A percentile compares a stretch with the other conserved stretches of the same genome.
Evolutionary conservation across 2,888 invertebrate species (phyloP).

Genomic region (Blastobasis adustella): DNA sequence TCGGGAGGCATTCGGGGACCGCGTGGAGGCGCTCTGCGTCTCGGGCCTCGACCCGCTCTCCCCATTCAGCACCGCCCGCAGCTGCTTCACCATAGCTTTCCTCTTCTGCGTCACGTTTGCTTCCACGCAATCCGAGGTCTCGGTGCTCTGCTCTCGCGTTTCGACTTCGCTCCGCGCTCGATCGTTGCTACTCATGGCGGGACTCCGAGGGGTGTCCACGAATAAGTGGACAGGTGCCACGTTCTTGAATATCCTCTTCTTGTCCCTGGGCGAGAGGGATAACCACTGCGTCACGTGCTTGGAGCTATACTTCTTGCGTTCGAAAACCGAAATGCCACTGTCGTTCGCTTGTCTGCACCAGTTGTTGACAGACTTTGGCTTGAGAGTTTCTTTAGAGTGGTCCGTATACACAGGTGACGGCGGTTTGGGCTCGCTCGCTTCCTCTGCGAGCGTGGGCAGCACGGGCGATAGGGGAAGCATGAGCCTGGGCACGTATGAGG

Average conservation of each 20-base stretch:
- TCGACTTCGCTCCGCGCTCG: no score
- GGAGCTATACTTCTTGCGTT: conserved; percentile 18
- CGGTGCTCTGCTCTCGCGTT: no score
- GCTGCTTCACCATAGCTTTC: no score
- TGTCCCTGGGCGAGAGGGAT: conserved; percentile 46
- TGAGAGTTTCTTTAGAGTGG: conserved; percentile 15
- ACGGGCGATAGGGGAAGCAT: conserved; percentile 38
- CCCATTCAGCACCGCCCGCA: no score
- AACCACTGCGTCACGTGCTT: conserved; percentile 37
- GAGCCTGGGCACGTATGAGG: conserved; percentile 39
- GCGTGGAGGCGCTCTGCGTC: not conserved
- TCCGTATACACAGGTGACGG: conserved; percentile 17
- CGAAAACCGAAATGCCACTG: not conserved
- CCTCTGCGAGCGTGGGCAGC: conserved; percentile 54
- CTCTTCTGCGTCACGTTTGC: no score
- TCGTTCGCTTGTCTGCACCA: conserved; percentile 29
- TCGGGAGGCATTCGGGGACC: no score
- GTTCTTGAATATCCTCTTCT: conserved; percentile 23
- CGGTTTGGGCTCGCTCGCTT: conserved; percentile 38
- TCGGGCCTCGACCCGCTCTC: no score
- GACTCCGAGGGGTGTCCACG: no score
- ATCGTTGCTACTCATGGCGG: no score
- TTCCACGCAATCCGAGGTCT: no score
- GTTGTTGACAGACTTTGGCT: conserved; percentile 28
- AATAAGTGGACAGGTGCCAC: not conserved